phyloP scores from a whole-genome alignment of 2,797 vertebrate species.

The Epinephelus awoara region DNA sequence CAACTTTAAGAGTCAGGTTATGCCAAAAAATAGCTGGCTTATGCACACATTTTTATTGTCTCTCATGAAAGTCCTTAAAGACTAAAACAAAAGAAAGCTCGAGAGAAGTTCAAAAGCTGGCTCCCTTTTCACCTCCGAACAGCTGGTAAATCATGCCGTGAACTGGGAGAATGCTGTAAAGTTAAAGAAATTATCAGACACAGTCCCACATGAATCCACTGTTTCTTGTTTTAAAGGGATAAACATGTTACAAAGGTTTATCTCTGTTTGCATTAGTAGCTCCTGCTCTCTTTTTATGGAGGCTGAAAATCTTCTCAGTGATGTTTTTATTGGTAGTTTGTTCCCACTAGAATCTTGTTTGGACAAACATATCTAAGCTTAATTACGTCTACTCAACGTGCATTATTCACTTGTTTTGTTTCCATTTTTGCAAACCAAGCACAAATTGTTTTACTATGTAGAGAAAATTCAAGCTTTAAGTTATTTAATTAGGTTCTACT shows the following conservation, averaged over 20 bases:
- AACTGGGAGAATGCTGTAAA: too few species aligned
- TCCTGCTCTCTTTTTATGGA: not conserved
- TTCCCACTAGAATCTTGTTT: not conserved
- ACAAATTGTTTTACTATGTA: too few species aligned
- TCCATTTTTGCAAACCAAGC: not conserved
- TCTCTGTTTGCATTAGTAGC: not conserved
- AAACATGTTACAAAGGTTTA: slow-evolving; percentile 2
- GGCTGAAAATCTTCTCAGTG: not conserved
- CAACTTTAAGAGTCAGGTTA: not conserved
- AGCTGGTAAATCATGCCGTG: not conserved
- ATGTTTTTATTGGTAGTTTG: not conserved
- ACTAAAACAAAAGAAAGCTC: not conserved
- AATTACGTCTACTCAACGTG: not conserved
- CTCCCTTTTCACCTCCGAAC: not conserved
- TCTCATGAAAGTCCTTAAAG: not conserved
- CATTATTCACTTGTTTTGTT: not conserved
- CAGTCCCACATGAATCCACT: too few species aligned
- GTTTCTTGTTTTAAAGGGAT: not conserved
- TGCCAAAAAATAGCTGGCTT: not conserved
- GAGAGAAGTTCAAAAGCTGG: not conserved
- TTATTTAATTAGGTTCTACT: not conserved
- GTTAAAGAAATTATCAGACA: not conserved
- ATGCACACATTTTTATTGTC: too few species aligned
- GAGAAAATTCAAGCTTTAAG: not conserved
- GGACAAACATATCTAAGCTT: not conserved